A percentile compares a stretch with the other conserved stretches of the same genome.
Conservation (phyloP, 1,140 invertebrate species). For the Zaprionus taronus region DNA sequence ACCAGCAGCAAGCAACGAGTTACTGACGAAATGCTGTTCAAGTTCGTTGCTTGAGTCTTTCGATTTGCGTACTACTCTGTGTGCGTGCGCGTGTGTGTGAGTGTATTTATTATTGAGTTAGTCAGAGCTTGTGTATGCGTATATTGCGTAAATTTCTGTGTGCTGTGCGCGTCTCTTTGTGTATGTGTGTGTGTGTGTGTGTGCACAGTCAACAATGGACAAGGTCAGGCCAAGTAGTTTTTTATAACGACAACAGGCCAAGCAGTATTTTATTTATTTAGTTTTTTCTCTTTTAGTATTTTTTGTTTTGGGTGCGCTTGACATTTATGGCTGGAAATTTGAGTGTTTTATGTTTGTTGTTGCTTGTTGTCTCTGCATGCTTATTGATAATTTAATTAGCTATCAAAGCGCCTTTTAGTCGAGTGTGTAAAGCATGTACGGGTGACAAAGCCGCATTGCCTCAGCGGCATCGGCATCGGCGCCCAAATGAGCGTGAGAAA, state of each 20-base stretch:
- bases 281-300: slow-evolving; percentile 27
- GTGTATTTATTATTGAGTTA: slow-evolving; percentile 52
- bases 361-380: slow-evolving; percentile 33
- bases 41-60: slow-evolving; percentile 80
- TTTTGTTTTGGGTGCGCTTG: slow-evolving; percentile 58
- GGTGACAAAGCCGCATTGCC: slow-evolving; percentile 19
- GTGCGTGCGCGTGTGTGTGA: slow-evolving; percentile 19
- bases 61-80: slow-evolving; percentile 67
- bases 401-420: slow-evolving; percentile 67
- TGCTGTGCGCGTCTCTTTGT: slow-evolving; percentile 14
- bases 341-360: slow-evolving; percentile 22
- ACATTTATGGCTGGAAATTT: slow-evolving; percentile 72
- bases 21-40: slow-evolving; percentile 76
- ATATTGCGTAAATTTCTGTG: slow-evolving; percentile 70
- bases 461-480: neutral
- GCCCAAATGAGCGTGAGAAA: slow-evolving; percentile 29
- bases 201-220: slow-evolving; percentile 76
- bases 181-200: slow-evolving; percentile 28
- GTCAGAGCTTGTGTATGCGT: slow-evolving; percentile 58
- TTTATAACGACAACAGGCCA: slow-evolving; percentile 78
- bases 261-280: slow-evolving; percentile 43
- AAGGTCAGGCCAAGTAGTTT: slow-evolving; percentile 77
- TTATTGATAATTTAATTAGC: slow-evolving; percentile 79
- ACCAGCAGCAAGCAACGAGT: slow-evolving; percentile 34
- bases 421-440: neutral